These are phyloP conservation scores for Allobates femoralis DNA, from an alignment of 2,797 vertebrate species.

Conservation along the genomic window DNA sequence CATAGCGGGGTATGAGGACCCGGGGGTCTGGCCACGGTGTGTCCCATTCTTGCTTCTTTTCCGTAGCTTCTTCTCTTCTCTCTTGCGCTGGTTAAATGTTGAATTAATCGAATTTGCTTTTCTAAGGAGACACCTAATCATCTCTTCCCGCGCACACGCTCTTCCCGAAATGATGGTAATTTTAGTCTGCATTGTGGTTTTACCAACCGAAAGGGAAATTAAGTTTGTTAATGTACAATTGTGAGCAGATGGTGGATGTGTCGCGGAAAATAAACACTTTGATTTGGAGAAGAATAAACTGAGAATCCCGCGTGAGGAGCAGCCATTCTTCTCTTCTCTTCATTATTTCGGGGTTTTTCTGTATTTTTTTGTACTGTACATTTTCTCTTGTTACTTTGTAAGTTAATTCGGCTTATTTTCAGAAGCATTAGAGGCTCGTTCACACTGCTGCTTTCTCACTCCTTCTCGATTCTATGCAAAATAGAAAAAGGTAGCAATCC, in stretches of 20 bases:
- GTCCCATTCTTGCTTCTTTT: background rate
- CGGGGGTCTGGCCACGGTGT: background rate
- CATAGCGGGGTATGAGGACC: background rate
- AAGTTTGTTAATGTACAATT: constrained; percentile 48
- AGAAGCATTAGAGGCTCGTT: background rate
- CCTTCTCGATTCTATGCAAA: no score
- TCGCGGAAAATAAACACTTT: constrained; percentile 57
- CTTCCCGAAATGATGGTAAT: constrained; percentile 25
- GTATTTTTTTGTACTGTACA: background rate
- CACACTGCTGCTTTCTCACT: no score
- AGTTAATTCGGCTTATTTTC: background rate
- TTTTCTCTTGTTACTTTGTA: background rate
- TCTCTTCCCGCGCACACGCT: background rate
- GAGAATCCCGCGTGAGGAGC: constrained; percentile 22
- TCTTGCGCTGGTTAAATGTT: background rate
- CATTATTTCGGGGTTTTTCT: background rate
- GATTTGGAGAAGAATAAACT: constrained; percentile 38
- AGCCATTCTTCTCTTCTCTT: background rate
- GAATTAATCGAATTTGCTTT: constrained; percentile 15
- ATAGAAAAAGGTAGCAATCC: no score
- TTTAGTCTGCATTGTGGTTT: constrained; percentile 26
- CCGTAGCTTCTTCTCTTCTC: background rate
- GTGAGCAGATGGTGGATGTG: constrained; percentile 48
- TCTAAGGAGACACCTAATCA: constrained; percentile 28
- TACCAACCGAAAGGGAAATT: constrained; percentile 36